Evolutionary conservation across 2,888 invertebrate species (phyloP), one percentile per base, ranked within the genome.

Genomic region (Tetropium fuscum): DNA sequence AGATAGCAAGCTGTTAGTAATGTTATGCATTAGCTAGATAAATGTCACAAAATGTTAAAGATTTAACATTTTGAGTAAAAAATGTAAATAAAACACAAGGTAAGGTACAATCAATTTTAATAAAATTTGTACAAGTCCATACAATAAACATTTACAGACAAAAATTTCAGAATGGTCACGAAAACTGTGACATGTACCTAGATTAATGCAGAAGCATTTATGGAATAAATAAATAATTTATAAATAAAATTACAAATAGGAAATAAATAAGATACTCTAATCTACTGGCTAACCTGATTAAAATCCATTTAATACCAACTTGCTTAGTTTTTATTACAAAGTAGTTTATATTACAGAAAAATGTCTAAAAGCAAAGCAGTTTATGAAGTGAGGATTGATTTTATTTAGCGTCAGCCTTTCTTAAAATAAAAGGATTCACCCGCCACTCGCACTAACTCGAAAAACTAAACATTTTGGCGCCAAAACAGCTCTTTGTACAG

Each of bases 181-280:
- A 68, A 66, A 74, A 64, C 66, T 80, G 81, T 81, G 81, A 81
- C 81, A 81, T 81, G 76, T 81, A 81, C 81, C 81, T 81, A 81
- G 81, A 75, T 70, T 74, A 79, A 79, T 80, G 80, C 80, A 71
- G 64, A 69, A 73, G 77, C 74, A 74, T 74, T 70, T 57, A n/a
- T 15, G 16, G 72, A 75, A 70, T 75, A 73, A 85, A 85, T 85
- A 84, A 85, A 85, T 85, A 85, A 85, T 84, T 85, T 80, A 86
- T 73, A 72, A 71, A 60, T 72, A 71, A 70, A 55, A 59, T 59
- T 61, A 84, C 84, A 84, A 83, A 82, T 84, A 83, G 40, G 36
- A 83, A 61, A 58, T 58, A 68, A 62, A 61, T 65, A 63, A 40
- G 40, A 8, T 32, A 32, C 10, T 30, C 47, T 47, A 48, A 15